phyloP scores from a whole-genome alignment of 2,797 vertebrate genomes.

The Xyrichtys novacula region DNA sequence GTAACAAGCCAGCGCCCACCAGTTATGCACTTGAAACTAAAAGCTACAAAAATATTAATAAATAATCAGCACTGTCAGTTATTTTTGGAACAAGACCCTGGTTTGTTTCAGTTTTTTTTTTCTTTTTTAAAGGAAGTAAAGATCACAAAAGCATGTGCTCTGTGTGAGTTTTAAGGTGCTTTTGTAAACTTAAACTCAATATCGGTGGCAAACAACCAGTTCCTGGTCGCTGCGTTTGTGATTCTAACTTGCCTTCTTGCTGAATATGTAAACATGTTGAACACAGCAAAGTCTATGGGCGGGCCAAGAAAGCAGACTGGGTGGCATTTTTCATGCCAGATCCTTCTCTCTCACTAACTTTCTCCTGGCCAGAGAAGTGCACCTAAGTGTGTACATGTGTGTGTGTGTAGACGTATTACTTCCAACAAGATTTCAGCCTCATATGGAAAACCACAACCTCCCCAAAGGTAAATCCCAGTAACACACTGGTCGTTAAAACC shows the following conservation, averaged over 20 bases:
- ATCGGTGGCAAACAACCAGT: conserved; percentile 64
- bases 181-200: conserved; percentile 84
- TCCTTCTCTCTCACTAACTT: conserved; percentile 54
- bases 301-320: conserved; percentile 69
- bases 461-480: conserved; percentile 83
- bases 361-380: conserved; percentile 69
- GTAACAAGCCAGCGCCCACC: conserved; percentile 84
- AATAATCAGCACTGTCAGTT: conserved; percentile 84
- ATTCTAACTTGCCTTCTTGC: conserved; percentile 83
- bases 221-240: conserved; percentile 79
- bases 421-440: conserved; percentile 62
- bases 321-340: conserved; percentile 70
- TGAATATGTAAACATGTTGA: conserved; percentile 89
- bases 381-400: conserved; percentile 53
- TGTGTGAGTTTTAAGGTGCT: conserved; percentile 87
- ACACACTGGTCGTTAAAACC: conserved; percentile 85
- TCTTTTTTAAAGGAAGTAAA: conserved; percentile 80
- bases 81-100: conserved; percentile 87
- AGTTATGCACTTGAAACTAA: conserved; percentile 81
- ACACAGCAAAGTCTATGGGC: conserved; percentile 80
- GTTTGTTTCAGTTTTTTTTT: conserved; percentile 83
- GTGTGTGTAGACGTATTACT: conserved; percentile 59
- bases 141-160: conserved; percentile 85
- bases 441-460: conserved; percentile 60
- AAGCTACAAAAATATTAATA: conserved; percentile 84